Evolutionary conservation across 2,888 invertebrate genomes (phyloP), one percentile per base, ranked within the genome.

Genomic region (Brachyopa scutellaris): DNA sequence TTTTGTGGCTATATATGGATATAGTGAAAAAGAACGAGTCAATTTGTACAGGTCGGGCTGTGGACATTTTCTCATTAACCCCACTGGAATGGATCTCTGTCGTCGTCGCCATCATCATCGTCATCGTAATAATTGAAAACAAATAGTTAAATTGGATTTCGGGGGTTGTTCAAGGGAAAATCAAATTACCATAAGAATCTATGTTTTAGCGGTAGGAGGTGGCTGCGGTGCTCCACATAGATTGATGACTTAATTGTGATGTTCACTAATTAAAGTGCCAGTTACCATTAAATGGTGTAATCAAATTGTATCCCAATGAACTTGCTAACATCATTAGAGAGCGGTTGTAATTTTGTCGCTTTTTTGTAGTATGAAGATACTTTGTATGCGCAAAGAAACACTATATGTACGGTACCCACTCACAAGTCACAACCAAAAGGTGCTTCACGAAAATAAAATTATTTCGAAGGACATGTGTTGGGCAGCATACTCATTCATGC

Each of bases 71-170:
- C 62, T 64, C 73, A 73, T 73, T 73, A 62, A 38, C 31, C 47
- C 47, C 23, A 15, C 36, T 31, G 17, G 19, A 7, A 42, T 26
- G 9, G n/a, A 49, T 11, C n/a, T 21, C 6, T 55, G 15, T 21
- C 31, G n/a, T 59, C 74, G 57, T 42, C 45, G 47, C 51, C 73
- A 31, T 49, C 47, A 19, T 66, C 45, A 26, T 21, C 53, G 53
- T 62, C 31, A 76, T 61, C 31, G 40, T 47, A 55, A 70, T 77
- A 77, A 77, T 77, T 77, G 62, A 77, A 77, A 77, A 77, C 77
- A 77, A 77, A 77, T 77, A 77, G 62, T 64, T 38, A 70, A 77
- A 70, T 77, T 70, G 26, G 62, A 77, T 77, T 64, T 70, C 17
- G 49, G 26, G 67, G 53, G 69, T 67, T 55, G 26, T 53, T 51